phyloP scores from a whole-genome alignment of 2,113 vertebrate species.

The Myrmophylax atrothorax region DNA sequence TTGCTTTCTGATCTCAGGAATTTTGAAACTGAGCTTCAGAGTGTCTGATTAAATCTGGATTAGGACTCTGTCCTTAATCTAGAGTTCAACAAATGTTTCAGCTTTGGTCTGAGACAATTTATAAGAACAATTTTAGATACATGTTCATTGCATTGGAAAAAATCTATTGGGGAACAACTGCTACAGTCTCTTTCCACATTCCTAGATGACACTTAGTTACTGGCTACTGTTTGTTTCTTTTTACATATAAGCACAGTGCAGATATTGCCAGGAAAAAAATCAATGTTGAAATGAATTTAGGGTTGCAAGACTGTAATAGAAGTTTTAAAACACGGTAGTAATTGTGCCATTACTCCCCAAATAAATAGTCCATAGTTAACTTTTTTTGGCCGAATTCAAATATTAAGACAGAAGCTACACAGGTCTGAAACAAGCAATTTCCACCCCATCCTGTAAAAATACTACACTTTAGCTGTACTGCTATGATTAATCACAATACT shows the following conservation, averaged over 20 bases:
- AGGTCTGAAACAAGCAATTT: background rate
- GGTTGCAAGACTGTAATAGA: background rate
- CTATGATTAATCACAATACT: constrained; percentile 24
- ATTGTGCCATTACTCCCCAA: background rate
- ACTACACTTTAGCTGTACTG: background rate
- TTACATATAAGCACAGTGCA: background rate
- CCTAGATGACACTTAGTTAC: background rate
- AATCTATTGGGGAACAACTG: background rate
- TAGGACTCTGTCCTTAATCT: constrained; percentile 28
- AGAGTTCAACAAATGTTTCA: background rate
- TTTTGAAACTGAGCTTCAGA: constrained; percentile 51
- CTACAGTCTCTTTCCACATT: background rate
- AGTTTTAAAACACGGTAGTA: background rate
- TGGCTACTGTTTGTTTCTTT: background rate
- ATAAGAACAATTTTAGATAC: background rate
- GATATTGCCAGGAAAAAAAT: background rate
- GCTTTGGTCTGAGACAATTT: background rate
- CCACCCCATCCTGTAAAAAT: background rate
- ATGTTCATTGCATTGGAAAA: background rate
- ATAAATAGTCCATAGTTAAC: background rate
- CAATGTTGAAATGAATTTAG: background rate
- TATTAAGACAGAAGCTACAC: background rate
- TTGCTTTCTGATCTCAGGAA: constrained; percentile 48
- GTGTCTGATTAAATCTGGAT: constrained; percentile 35
- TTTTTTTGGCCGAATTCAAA: background rate